Evolutionary conservation across 2,113 vertebrate genomes (phyloP).

Genomic region (Mastomys coucha): DNA sequence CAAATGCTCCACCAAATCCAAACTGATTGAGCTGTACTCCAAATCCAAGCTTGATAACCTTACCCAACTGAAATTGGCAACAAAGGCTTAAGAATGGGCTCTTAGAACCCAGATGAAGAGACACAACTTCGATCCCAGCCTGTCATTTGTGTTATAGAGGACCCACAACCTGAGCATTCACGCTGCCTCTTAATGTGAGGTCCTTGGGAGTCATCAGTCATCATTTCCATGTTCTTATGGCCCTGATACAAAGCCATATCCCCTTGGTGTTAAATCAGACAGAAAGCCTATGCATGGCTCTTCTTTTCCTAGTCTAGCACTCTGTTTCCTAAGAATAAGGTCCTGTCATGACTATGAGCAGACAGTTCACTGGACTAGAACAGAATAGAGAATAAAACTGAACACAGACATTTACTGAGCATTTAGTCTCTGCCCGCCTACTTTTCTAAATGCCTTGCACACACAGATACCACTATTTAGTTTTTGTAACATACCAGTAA

Average conservation of each 20-base stretch:
- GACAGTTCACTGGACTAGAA: neutral
- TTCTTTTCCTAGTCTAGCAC: neutral
- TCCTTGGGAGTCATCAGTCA: neutral
- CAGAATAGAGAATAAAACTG: slow-evolving; percentile 21
- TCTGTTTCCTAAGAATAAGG: neutral
- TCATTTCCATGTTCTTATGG: neutral
- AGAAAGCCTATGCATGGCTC: neutral
- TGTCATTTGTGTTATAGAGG: neutral
- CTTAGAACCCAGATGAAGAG: neutral
- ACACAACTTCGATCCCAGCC: neutral
- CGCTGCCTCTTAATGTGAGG: neutral
- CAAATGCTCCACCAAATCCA: neutral
- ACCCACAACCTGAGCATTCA: neutral
- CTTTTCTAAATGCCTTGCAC: slow-evolving; percentile 35
- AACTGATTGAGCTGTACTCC: neutral
- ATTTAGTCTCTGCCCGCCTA: neutral
- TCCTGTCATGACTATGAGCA: neutral
- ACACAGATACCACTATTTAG: neutral
- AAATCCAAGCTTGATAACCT: neutral
- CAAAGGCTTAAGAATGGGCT: neutral
- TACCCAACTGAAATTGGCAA: neutral
- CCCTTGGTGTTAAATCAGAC: neutral
- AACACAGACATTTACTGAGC: neutral
- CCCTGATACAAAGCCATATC: neutral
- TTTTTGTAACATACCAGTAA: neutral